Base-by-base conservation (phyloP, 2,797 vertebrate species). In the Scleropages formosus region DNA sequence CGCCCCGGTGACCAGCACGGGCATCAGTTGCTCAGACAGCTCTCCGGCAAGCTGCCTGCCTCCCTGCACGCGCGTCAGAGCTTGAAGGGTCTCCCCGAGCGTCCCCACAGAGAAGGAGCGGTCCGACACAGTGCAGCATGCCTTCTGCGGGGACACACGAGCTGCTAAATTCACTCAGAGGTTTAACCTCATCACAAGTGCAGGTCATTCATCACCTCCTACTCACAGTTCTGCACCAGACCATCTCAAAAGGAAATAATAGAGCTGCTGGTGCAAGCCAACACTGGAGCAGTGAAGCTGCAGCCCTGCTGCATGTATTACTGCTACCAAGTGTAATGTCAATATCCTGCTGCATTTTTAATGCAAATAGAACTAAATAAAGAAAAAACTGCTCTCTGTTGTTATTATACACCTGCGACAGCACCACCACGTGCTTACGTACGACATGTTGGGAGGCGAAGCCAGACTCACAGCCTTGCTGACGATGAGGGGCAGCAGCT, bases 101-200 rank as follows among this genome's bases (percentile, higher is more conserved):
- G 91, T 95, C 0, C 95, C 95, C 61, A 95, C 75, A 0, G 94
- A 94, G 79, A 97, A 96, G 51, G 94, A 96, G 16, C 94, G 93
- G 64, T 97, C 96, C 0, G 95, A 93, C 80, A 91, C 90, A 0
- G 93, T 90, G 80, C 93, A 94, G 0, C 90, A 87, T 1, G 93
- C 86, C 77, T 96, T 97, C 96, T 97, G 78, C 12, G 22, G 1
- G 31, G 12, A 49, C 18, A 4, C 22, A 27, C 46, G 49, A 9
- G 16, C 16, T 69, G 18, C 39, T 49, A 4, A 51, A 47, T 26
- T 67, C 47, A 53, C 69, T 69, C 51, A 11, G 8, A 11, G 18
- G 7, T 65, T 65, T 6, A 9, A 44, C 65, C 27, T 16, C 26
- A 44, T 31, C 27, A 44, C 15, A 18, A 66, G 44, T n/a, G 27